Percentiles rank a stretch among this genome's conserved stretches.
These are phyloP conservation scores for Arvicanthis niloticus DNA, from an alignment of 2,113 vertebrate genomes.

Conservation along the genomic window DNA sequence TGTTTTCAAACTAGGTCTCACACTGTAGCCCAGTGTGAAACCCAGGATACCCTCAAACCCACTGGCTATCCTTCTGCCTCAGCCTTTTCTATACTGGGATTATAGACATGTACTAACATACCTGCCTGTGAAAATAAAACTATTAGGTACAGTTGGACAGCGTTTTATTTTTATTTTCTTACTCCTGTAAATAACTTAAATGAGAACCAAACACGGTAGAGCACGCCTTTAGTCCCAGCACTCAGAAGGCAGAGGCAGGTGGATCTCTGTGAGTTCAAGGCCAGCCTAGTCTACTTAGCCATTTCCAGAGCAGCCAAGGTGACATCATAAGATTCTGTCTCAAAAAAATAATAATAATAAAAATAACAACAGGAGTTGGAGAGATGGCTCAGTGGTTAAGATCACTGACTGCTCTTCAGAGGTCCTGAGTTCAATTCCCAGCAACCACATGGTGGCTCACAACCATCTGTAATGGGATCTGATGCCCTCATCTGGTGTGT, in stretches of 20 bases:
- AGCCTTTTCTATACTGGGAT: neutral
- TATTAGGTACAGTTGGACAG: conserved; percentile 18
- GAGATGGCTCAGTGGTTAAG: too few species aligned
- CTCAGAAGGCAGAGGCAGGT: neutral
- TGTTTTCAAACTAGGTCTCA: neutral
- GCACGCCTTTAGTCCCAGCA: neutral
- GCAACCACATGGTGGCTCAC: too few species aligned
- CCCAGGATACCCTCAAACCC: neutral
- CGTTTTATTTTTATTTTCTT: neutral
- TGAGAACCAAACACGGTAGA: neutral
- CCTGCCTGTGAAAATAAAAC: neutral
- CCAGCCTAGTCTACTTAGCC: neutral
- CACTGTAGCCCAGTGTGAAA: neutral
- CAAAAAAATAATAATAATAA: neutral
- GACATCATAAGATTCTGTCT: neutral
- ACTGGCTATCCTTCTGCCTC: neutral
- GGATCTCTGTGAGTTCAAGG: neutral
- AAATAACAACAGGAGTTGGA: too few species aligned
- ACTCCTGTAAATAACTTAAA: neutral
- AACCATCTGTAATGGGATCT: too few species aligned
- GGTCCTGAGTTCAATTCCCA: too few species aligned
- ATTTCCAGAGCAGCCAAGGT: neutral
- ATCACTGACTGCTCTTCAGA: too few species aligned
- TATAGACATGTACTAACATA: neutral
- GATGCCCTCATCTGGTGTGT: too few species aligned